A percentile compares a stretch with the other conserved stretches of the same genome.
These are phyloP conservation scores for Cyanoderma ruficeps DNA, from an alignment of 2,113 vertebrate species.

Conservation along the genomic window DNA sequence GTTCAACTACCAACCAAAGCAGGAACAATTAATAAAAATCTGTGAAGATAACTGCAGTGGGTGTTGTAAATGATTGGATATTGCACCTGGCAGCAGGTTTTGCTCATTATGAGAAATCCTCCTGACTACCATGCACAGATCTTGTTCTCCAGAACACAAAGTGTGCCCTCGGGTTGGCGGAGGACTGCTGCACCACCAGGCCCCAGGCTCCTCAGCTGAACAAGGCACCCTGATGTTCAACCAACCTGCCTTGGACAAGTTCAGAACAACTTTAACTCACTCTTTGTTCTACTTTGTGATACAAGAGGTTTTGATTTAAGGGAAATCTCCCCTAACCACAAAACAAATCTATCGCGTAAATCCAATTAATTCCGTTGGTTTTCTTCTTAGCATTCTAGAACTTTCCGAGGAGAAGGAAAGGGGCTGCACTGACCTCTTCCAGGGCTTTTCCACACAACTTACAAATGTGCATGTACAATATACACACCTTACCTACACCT, in stretches of 20 bases:
- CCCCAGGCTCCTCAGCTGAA: neutral
- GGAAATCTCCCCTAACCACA: neutral
- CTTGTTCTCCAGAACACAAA: neutral
- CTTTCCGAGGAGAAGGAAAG: neutral
- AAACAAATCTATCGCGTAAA: neutral
- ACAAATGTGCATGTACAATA: neutral
- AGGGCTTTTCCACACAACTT: neutral
- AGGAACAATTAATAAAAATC: neutral
- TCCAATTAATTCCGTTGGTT: neutral
- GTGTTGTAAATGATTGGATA: neutral
- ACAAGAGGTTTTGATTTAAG: neutral
- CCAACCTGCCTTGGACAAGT: neutral
- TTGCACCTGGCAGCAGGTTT: neutral
- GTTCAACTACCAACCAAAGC: neutral
- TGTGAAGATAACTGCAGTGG: neutral
- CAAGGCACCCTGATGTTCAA: neutral
- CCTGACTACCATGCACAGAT: neutral
- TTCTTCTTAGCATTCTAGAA: neutral
- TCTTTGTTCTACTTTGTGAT: neutral
- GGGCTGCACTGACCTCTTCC: neutral
- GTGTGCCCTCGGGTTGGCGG: neutral
- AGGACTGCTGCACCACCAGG: neutral
- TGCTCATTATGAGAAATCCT: neutral
- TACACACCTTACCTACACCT: accelerated
- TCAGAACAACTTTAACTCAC: neutral